Evolutionary conservation across 1,140 invertebrate species (phyloP).

Genomic region (Eriosoma lanigerum): DNA sequence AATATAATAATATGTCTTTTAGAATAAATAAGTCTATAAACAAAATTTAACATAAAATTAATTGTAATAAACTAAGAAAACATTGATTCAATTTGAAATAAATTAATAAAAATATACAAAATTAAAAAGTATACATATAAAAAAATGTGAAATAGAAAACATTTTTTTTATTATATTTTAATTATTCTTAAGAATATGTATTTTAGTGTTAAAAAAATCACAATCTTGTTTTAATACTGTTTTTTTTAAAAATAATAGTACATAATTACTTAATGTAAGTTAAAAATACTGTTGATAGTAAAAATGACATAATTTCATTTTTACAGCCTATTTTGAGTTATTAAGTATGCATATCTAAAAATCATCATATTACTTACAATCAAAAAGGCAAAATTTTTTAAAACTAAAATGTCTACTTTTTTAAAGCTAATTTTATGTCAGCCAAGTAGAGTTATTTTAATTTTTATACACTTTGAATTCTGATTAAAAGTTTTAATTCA

Average conservation of each 20-base stretch:
- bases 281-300: slow-evolving; percentile 17
- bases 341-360: slow-evolving; percentile 12
- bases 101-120: slow-evolving; percentile 24
- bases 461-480: slow-evolving; percentile 45
- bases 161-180: not conserved
- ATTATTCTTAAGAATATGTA: not conserved
- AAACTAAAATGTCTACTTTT: slow-evolving; percentile 40
- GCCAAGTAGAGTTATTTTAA: slow-evolving; percentile 18
- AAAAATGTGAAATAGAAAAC: not conserved
- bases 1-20: slow-evolving; percentile 26
- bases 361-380: not conserved
- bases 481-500: slow-evolving; percentile 49
- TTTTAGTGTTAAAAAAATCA: not conserved
- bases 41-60: slow-evolving; percentile 22
- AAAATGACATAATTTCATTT: not conserved
- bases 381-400: not conserved
- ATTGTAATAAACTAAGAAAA: not conserved
- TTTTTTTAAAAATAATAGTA: not conserved
- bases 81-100: not conserved
- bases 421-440: slow-evolving; percentile 13
- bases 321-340: not conserved
- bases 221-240: slow-evolving; percentile 8
- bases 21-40: slow-evolving; percentile 35
- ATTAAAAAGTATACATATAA: not conserved
- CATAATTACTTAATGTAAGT: not conserved